These are phyloP conservation scores for Conopomorpha cramerella DNA, from an alignment of 1,140 invertebrate genomes.

Conservation along the genomic window DNA sequence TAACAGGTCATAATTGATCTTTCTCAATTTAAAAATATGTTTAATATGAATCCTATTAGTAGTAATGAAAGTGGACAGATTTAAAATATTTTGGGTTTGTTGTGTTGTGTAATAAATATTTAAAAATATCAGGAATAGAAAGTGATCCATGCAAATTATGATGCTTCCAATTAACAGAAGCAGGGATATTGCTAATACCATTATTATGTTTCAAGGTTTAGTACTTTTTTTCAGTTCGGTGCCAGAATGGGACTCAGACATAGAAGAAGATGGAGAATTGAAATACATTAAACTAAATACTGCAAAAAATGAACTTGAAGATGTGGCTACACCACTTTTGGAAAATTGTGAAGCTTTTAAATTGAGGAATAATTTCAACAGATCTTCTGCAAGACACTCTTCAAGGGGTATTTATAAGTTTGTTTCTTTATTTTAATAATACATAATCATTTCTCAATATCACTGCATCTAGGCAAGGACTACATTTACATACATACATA, in stretches of 20 bases:
- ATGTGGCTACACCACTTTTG: constrained; percentile 26
- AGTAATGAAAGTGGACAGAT: not conserved
- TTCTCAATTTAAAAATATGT: not conserved
- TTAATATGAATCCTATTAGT: not conserved
- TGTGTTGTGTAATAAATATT: not conserved
- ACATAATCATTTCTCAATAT: too few species aligned
- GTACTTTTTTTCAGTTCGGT: constrained; percentile 50
- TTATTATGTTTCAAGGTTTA: not conserved
- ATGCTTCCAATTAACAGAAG: not conserved
- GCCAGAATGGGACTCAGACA: constrained; percentile 67
- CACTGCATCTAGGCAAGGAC: too few species aligned
- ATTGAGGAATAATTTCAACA: constrained; percentile 44
- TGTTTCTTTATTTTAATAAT: too few species aligned
- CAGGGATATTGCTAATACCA: not conserved
- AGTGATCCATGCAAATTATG: too few species aligned
- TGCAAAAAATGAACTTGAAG: constrained; percentile 10
- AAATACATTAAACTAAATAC: constrained; percentile 57
- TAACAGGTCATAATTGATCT: not conserved
- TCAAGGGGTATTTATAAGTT: constrained; percentile 49
- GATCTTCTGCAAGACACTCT: constrained; percentile 39
- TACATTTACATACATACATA: too few species aligned
- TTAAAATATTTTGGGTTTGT: not conserved
- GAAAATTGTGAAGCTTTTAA: constrained; percentile 48
- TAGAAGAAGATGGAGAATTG: constrained; percentile 62
- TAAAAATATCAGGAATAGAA: not conserved